phyloP scores from a whole-genome alignment of 2,888 invertebrate genomes.

The Boloria selene region DNA sequence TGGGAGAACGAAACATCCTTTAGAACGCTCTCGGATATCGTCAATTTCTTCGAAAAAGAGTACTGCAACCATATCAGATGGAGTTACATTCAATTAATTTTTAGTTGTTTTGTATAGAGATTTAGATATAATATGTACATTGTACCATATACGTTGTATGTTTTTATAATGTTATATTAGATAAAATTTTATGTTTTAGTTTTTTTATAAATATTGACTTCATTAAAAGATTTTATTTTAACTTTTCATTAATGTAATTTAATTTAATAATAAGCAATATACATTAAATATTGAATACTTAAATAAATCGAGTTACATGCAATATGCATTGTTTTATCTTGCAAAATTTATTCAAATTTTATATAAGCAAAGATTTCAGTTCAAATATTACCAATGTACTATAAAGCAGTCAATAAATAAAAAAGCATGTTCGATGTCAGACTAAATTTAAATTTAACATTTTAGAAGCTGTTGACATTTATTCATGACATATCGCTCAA shows the following conservation, averaged over 20 bases:
- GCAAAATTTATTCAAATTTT: no score
- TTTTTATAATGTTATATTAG: background rate
- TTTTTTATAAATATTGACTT: conserved; percentile 10
- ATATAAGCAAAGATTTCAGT: no score
- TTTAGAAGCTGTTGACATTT: no score
- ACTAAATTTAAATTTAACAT: no score
- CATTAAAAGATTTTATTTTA: conserved; percentile 3
- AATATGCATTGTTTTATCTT: no score
- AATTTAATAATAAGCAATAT: background rate
- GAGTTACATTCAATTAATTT: conserved; percentile 9
- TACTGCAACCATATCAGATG: conserved; percentile 20
- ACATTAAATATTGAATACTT: no score
- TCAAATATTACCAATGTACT: no score
- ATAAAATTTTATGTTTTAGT: background rate
- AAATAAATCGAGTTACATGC: no score
- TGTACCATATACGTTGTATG: background rate
- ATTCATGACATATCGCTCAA: no score
- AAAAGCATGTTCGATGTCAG: no score
- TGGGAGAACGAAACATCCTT: conserved; percentile 50
- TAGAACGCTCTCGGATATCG: conserved; percentile 48
- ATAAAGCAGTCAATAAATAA: no score
- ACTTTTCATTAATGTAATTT: background rate
- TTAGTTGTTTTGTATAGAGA: background rate
- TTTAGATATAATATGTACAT: no score
- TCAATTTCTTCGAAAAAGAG: conserved; percentile 38